Conservation (phyloP, 2,797 vertebrate genomes). For the Momotus momota region DNA sequence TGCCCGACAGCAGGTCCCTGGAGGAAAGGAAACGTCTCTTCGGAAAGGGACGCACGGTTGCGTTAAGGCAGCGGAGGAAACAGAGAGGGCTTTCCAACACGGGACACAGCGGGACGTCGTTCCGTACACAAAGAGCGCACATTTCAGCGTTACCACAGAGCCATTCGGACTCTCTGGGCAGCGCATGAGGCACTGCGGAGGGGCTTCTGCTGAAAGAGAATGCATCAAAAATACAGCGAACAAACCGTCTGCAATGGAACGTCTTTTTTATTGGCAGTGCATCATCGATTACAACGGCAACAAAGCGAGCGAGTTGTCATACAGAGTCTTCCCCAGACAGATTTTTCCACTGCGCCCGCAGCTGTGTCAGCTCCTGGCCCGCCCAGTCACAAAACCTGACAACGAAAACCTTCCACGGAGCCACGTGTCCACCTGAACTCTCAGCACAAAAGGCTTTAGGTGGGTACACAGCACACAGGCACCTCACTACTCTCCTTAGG, state of each 20-base stretch:
- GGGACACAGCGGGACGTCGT: slow-evolving; percentile 6
- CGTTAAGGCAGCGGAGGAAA: slow-evolving; percentile 18
- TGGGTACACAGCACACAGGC: slow-evolving; percentile 33
- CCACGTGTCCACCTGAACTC: slow-evolving; percentile 2
- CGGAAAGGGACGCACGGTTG: background rate
- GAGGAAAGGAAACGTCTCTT: slow-evolving; percentile 33
- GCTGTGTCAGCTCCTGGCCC: slow-evolving; percentile 16
- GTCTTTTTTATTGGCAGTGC: slow-evolving; percentile 77
- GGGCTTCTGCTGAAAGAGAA: slow-evolving; percentile 61
- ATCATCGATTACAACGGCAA: slow-evolving; percentile 71
- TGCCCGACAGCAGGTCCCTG: background rate
- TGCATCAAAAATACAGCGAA: slow-evolving; percentile 79
- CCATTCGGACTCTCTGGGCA: slow-evolving; percentile 39
- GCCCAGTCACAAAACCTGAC: slow-evolving; percentile 28
- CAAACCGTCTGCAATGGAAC: slow-evolving; percentile 77
- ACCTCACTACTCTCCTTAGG: slow-evolving; percentile 62
- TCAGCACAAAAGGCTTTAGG: slow-evolving; percentile 8
- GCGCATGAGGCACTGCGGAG: slow-evolving; percentile 5
- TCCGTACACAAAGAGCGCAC: slow-evolving; percentile 20
- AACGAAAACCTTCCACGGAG: background rate
- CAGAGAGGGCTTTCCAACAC: slow-evolving; percentile 2
- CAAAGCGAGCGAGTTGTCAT: slow-evolving; percentile 46
- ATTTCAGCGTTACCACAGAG: slow-evolving; percentile 31
- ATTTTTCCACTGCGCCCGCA: slow-evolving; percentile 25
- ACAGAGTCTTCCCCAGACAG: slow-evolving; percentile 64